phyloP scores from a whole-genome alignment of 2,888 invertebrate genomes.

The Odontocolon sp. region DNA sequence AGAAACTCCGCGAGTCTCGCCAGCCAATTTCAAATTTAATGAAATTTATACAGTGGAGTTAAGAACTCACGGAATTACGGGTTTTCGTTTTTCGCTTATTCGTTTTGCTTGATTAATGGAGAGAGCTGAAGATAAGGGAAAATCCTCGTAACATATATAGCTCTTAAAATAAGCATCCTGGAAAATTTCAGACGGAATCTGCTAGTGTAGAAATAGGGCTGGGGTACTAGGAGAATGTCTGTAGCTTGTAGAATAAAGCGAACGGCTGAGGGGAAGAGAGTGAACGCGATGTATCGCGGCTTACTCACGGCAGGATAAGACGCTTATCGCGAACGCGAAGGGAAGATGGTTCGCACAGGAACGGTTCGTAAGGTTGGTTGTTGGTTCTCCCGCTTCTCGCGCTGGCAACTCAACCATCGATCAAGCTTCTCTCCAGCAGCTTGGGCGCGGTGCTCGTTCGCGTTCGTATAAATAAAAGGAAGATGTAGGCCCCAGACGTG shows the following conservation, averaged over 20 bases:
- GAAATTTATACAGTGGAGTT: too few species aligned
- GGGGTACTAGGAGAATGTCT: too few species aligned
- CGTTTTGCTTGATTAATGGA: too few species aligned
- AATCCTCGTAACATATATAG: too few species aligned
- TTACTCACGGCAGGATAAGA: conserved; percentile 56
- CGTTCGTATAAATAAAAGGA: conserved; percentile 56
- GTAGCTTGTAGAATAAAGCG: conserved; percentile 2
- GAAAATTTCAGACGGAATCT: too few species aligned
- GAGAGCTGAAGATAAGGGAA: too few species aligned
- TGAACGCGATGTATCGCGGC: conserved; percentile 46
- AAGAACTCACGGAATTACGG: too few species aligned
- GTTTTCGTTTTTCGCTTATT: too few species aligned
- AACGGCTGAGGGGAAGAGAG: conserved; percentile 21
- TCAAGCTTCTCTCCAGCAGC: conserved; percentile 57
- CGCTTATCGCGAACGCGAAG: conserved; percentile 61
- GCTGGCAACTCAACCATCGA: conserved; percentile 58
- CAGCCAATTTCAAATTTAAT: too few species aligned
- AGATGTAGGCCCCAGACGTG: conserved; percentile 13
- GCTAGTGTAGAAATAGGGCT: too few species aligned
- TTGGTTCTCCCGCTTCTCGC: conserved; percentile 14
- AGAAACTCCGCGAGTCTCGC: too few species aligned
- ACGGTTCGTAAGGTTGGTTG: conserved; percentile 9
- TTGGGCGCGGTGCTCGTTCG: conserved; percentile 9
- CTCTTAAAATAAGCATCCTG: too few species aligned
- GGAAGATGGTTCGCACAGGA: conserved; percentile 33